Base-by-base conservation (phyloP, 2,888 invertebrate species). In the Hypolimnas misippus region DNA sequence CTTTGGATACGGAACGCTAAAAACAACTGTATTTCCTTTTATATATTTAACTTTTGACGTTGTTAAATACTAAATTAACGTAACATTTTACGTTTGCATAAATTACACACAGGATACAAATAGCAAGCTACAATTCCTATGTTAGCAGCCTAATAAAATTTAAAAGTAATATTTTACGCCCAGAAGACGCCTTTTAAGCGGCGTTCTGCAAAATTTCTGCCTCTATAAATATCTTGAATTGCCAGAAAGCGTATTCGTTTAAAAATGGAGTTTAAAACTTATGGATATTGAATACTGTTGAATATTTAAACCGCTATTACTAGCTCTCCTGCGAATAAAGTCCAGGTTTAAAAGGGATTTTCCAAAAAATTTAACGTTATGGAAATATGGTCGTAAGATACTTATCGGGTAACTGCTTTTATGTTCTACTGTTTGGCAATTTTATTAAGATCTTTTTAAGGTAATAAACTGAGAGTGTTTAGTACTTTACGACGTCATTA, bases 211-310 rank as follows among this genome's bases (percentile, higher is more conserved):
- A 61, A 64, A 57, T 62, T 63, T 54, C 53, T 33, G 35, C 40
- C 38, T 33, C 31, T 61, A 62, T 66, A 68, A 66, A 64, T 63
- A 50, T 59, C 35, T 53, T 8, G 62, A 63, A 64, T 62, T 38
- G 62, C 61, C 40, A 25, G 58, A 35, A 57, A 66, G 53, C 60
- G 57, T 66, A 64, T 63, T 66, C 63, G 61, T 58, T 62, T 66
- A 59, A 66, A 66, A 66, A 64, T 67, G 35, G 57, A 63, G 60
- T 61, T 67, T 61, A 63, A 63, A 68, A 68, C 50, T 64, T 68
- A 68, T 68, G 58, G 68, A 54, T 68, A 68, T 68, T 64, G 68
- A 68, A 68, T 66, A 66, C 49, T 58, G 62, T 63, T 64, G 66
- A 66, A 63, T 66, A 68, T 68, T 68, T 63, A 68, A 68, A 62